Evolutionary conservation across 2,888 invertebrate species (phyloP).

Genomic region (Drosophila paracracens): DNA sequence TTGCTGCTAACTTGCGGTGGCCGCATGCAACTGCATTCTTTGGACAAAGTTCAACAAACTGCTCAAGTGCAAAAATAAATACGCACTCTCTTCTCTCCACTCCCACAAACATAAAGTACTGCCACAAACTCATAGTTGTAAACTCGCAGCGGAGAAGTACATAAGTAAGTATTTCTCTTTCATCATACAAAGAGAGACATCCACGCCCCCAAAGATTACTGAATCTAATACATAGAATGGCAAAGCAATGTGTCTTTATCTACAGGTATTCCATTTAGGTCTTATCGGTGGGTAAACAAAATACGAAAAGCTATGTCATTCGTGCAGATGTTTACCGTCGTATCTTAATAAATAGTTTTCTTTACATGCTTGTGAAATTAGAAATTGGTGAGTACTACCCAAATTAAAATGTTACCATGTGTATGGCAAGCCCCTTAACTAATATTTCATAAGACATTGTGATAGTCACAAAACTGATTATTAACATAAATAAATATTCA

Average conservation of each 20-base stretch:
- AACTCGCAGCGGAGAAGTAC: not conserved
- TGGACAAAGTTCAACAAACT: slow-evolving; percentile 37
- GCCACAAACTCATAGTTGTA: not conserved
- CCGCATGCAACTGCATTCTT: slow-evolving; percentile 13
- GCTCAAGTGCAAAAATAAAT: slow-evolving; percentile 34
- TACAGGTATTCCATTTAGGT: too few relatives aligned
- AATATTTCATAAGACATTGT: not conserved
- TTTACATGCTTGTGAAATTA: not conserved
- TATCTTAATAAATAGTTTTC: slow-evolving; percentile 10
- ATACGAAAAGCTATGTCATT: not conserved
- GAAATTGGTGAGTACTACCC: not conserved
- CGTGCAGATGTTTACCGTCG: not conserved
- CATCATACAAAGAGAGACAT: not conserved
- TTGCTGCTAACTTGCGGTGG: not conserved
- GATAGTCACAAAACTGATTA: not conserved
- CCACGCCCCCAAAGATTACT: not conserved
- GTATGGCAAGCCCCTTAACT: not conserved
- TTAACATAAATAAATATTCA: not conserved
- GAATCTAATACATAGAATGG: not conserved
- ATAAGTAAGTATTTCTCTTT: not conserved
- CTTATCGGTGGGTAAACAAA: slow-evolving; percentile 12
- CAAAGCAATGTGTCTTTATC: not conserved
- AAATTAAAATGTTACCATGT: not conserved
- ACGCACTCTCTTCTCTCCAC: slow-evolving; percentile 6
- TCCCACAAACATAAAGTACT: not conserved